phyloP scores from a whole-genome alignment of 2,797 vertebrate species.

The Notamacropus eugenii region DNA sequence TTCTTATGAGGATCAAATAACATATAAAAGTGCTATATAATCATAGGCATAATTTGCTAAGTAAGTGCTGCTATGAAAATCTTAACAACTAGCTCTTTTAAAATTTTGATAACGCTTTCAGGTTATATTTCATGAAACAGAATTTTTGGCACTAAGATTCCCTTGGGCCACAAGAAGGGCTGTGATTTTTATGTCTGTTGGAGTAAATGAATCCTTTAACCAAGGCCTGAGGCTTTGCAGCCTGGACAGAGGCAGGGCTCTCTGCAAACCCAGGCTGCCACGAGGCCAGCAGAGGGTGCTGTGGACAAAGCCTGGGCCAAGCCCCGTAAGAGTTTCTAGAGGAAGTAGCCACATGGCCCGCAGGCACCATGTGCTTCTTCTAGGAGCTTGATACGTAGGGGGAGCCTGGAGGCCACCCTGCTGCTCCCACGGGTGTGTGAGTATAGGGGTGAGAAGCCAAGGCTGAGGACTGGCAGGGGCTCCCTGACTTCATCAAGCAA shows the following conservation, averaged over 20 bases:
- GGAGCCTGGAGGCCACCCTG: neutral
- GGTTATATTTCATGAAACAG: neutral
- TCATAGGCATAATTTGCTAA: neutral
- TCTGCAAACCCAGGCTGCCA: neutral
- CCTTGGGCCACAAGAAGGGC: neutral
- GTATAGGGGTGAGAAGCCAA: neutral
- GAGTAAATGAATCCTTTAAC: slow-evolving; percentile 27
- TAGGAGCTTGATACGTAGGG: neutral
- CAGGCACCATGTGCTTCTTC: neutral
- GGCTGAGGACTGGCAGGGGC: neutral
- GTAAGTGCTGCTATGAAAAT: neutral
- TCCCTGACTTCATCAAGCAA: neutral
- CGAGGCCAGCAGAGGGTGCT: neutral
- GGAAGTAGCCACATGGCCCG: neutral
- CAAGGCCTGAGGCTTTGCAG: slow-evolving; percentile 26
- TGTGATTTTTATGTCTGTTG: neutral
- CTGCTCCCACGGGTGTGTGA: neutral
- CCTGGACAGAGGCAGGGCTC: slow-evolving; percentile 18
- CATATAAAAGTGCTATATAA: neutral
- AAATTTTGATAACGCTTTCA: neutral
- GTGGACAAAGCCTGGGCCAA: neutral
- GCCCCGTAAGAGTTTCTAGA: neutral
- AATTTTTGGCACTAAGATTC: neutral
- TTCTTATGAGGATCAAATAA: neutral
- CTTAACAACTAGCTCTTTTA: neutral